Evolutionary conservation across 92 coral and sea anemone genomes (phyloP), one percentile per base, ranked within the genome.

Genomic region (Actinostola sp.): DNA sequence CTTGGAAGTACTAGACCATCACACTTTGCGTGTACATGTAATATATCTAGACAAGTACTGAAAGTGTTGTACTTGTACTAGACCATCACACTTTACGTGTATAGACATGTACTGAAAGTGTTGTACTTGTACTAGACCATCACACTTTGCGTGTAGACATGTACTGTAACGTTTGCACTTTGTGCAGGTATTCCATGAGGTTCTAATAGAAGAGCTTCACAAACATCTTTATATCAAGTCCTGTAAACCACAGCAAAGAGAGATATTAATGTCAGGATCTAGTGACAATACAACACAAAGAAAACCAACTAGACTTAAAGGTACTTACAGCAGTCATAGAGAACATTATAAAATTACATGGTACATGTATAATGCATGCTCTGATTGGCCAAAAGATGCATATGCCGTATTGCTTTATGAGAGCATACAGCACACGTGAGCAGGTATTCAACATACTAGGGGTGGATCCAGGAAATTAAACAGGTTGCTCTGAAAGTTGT

Each of bases 211-310:
- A 31, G 93, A 94, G 32, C 80, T 94, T 29, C 91, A 91, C 70
- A 88, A 86, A 46, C 98, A 94, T 63, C 87, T 94, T 30, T 94
- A 94, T 73, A 80, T 91, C 57, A 91, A 91, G 75, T 91, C 98
- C 33, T 75, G 72, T 64, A 75, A 64, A 52, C 71, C 81, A 64
- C 33, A 23, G 28, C 61, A 54, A 43, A 71, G 63, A 71, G 66
- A 36, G 1, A 76, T 71, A 43, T 69, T 77, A 11, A 52, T 70
- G 64, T 75, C 81, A 13, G 86, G 89, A 27, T 81, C 81, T 38
- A 32, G 61, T 49, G 88, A 77, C 21, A 75, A 61, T 16, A 25
- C 72, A 6, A 32, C 74, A 14, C 63, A 69, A 5, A 82, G 76
- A 21, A 70, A 34, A 6, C 30, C 67, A 36, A 70, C 75, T 0